Percentiles rank a stretch among this genome's conserved stretches.
phyloP scores from a whole-genome alignment of 2,888 invertebrate species.

The Panorpa germanica region DNA sequence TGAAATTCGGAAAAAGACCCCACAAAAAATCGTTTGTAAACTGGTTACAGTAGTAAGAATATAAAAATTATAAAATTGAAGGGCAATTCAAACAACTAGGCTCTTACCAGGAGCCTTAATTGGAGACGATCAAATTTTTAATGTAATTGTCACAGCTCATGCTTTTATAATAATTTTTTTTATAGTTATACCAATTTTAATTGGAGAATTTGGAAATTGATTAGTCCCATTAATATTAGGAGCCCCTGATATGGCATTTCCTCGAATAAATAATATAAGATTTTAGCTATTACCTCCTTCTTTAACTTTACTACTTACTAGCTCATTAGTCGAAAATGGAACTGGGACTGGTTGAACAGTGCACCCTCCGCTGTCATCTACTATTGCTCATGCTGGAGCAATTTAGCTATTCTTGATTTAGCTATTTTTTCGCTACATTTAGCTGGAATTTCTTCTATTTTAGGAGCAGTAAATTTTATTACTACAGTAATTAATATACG shows the following conservation, averaged over 20 bases:
- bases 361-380: constrained; percentile 47
- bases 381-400: constrained; percentile 41
- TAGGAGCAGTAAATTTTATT: constrained; percentile 67
- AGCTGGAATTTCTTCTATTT: constrained; percentile 52
- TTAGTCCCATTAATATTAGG: constrained; percentile 56
- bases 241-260: constrained; percentile 64
- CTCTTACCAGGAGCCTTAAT: constrained; percentile 46
- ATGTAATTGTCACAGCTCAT: constrained; percentile 60
- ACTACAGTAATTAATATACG: constrained; percentile 57
- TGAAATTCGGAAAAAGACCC: too few relatives aligned
- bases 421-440: constrained; percentile 60
- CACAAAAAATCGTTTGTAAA: too few relatives aligned
- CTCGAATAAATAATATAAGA: constrained; percentile 71
- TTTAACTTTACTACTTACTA: constrained; percentile 39
- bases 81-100: too few relatives aligned
- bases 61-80: too few relatives aligned
- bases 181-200: constrained; percentile 52
- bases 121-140: constrained; percentile 59
- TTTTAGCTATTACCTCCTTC: constrained; percentile 62
- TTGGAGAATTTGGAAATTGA: constrained; percentile 74
- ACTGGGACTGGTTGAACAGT: constrained; percentile 65
- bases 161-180: constrained; percentile 73
- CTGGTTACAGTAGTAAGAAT: too few relatives aligned
- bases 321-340: constrained; percentile 45
- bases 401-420: constrained; percentile 54